Conservation (phyloP, 2,113 vertebrate genomes). For the Hyaena hyaena region DNA sequence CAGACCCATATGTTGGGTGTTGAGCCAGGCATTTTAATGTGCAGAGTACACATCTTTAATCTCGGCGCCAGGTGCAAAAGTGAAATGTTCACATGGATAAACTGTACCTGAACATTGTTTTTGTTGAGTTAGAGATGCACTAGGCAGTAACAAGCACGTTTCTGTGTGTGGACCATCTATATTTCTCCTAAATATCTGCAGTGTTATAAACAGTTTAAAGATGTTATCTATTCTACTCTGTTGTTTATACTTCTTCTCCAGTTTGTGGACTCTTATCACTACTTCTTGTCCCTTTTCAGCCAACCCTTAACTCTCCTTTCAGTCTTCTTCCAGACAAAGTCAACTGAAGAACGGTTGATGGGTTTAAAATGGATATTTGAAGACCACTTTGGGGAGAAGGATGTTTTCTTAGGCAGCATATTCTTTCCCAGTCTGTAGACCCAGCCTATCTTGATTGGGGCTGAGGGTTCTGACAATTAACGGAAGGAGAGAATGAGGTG, state of each 20-base stretch:
- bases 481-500: not conserved
- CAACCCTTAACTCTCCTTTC: not conserved
- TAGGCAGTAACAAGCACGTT: not conserved
- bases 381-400: not conserved
- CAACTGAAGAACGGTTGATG: not conserved
- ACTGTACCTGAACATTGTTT: not conserved
- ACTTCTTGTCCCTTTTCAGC: not conserved
- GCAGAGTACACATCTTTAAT: slow-evolving; percentile 25
- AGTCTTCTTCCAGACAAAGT: not conserved
- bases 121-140: not conserved
- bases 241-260: not conserved
- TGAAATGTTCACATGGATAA: slow-evolving; percentile 38
- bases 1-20: not conserved
- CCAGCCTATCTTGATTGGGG: not conserved
- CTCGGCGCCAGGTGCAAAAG: slow-evolving; percentile 37
- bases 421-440: not conserved
- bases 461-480: not conserved
- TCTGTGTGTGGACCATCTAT: not conserved
- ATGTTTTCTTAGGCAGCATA: not conserved
- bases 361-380: not conserved
- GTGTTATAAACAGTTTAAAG: not conserved
- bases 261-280: not conserved
- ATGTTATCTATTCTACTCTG: not conserved
- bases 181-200: not conserved
- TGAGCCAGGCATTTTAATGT: slow-evolving; percentile 33